Percentiles rank a stretch among this genome's conserved stretches.
Conservation (phyloP, 2,888 invertebrate species). For the Zaprionus lineosus region DNA sequence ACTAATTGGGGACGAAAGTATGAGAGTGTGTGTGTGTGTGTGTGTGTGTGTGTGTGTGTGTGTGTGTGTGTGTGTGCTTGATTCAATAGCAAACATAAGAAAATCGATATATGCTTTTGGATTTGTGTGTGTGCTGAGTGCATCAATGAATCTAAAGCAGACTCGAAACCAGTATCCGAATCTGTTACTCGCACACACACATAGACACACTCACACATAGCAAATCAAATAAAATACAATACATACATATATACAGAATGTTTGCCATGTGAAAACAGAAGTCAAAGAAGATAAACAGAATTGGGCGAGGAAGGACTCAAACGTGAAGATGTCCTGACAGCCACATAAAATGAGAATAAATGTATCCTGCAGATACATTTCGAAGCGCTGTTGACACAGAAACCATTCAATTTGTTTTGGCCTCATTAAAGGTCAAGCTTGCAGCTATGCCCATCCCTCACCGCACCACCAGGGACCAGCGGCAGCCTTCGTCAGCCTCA, state of each 20-base stretch:
- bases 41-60: conserved; percentile 21
- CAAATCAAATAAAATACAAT: conserved; percentile 67
- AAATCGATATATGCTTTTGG: conserved; percentile 58
- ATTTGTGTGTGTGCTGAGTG: conserved; percentile 55
- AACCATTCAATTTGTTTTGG: conserved; percentile 71
- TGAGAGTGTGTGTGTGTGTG: conserved; percentile 16
- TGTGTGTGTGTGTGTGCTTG: no score
- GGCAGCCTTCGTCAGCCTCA: conserved; percentile 23
- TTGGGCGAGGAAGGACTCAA: conserved; percentile 2
- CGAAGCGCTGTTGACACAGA: conserved; percentile 62
- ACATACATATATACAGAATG: conserved; percentile 29
- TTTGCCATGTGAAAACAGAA: conserved; percentile 56
- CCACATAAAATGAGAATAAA: conserved; percentile 37
- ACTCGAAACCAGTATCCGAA: no score
- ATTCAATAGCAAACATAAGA: conserved; percentile 40
- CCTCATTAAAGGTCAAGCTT: conserved; percentile 67
- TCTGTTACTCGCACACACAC: conserved; percentile 44
- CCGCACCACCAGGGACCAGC: conserved; percentile 1
- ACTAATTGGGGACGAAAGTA: conserved; percentile 57
- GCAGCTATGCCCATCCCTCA: no score
- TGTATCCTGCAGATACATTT: conserved; percentile 37
- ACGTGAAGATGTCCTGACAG: conserved; percentile 35
- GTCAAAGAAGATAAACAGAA: conserved; percentile 51
- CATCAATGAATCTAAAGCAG: conserved; percentile 49
- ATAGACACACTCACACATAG: conserved; percentile 28